These are phyloP conservation scores for Opisthocomus hoazin DNA, from an alignment of 2,113 vertebrate species.

Conservation along the genomic window DNA sequence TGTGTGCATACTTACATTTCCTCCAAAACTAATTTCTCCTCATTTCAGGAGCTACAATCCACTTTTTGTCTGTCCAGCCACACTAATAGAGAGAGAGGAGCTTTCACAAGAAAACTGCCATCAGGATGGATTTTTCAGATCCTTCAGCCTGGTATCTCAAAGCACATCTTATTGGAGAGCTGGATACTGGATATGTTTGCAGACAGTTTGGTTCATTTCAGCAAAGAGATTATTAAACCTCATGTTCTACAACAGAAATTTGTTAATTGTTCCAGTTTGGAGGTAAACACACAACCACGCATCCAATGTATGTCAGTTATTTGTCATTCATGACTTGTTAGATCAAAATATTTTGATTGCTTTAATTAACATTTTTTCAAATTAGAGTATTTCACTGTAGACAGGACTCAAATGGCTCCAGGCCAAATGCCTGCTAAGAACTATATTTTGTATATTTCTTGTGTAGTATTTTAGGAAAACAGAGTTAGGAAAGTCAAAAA, in stretches of 20 bases:
- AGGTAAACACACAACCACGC: background rate
- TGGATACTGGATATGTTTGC: background rate
- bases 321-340: background rate
- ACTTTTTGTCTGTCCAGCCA: slow-evolving; percentile 8
- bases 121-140: background rate
- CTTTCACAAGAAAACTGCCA: background rate
- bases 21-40: slow-evolving; percentile 2
- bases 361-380: background rate
- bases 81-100: background rate
- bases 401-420: background rate
- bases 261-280: background rate
- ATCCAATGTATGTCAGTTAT: background rate
- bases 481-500: background rate
- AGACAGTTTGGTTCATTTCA: background rate
- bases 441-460: background rate
- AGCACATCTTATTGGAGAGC: background rate
- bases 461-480: background rate
- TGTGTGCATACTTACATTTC: background rate
- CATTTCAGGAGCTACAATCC: background rate
- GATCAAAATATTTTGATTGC: background rate
- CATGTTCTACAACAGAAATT: no score
- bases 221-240: background rate
- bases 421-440: background rate
- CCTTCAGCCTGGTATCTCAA: background rate
- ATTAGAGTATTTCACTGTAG: background rate